Conservation (phyloP, 2,797 vertebrate genomes). For the Enteromius mattozi region DNA sequence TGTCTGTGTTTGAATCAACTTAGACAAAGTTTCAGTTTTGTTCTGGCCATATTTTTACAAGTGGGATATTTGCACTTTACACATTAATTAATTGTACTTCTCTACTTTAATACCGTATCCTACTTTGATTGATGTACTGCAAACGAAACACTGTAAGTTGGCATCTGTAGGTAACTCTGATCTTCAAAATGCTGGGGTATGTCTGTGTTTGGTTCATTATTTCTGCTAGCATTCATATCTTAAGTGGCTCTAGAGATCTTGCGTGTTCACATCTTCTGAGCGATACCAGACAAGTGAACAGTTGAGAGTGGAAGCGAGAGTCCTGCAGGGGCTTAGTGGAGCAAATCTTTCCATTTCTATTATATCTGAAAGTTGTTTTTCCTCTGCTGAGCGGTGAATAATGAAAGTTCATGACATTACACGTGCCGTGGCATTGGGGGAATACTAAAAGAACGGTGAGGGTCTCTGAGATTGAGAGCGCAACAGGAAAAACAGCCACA, state of each 20-base stretch:
- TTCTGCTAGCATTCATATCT: neutral
- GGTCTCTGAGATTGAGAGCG: conserved; percentile 69
- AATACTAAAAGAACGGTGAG: conserved; percentile 61
- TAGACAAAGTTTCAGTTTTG: neutral
- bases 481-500: conserved; percentile 66
- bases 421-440: conserved; percentile 65
- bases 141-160: conserved; percentile 10
- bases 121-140: conserved; percentile 17
- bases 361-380: conserved; percentile 52
- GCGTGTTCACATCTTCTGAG: conserved; percentile 45
- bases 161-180: neutral
- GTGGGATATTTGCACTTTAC: neutral
- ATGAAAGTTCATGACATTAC: conserved; percentile 75
- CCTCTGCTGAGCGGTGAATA: conserved; percentile 65
- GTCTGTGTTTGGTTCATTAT: conserved; percentile 8
- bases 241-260: conserved; percentile 1
- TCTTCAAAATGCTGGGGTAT: conserved; percentile 1
- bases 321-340: conserved; percentile 64
- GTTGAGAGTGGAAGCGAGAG: conserved; percentile 61
- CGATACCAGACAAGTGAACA: conserved; percentile 63
- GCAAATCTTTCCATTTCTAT: conserved; percentile 73
- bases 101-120: neutral
- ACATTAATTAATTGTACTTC: conserved; percentile 7
- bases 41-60: neutral
- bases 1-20: neutral